A percentile compares a stretch with the other conserved stretches of the same genome.
Evolutionary conservation across 23 tunicate genomes (phyloP).

Genomic region (Aplidium turbinatum): DNA sequence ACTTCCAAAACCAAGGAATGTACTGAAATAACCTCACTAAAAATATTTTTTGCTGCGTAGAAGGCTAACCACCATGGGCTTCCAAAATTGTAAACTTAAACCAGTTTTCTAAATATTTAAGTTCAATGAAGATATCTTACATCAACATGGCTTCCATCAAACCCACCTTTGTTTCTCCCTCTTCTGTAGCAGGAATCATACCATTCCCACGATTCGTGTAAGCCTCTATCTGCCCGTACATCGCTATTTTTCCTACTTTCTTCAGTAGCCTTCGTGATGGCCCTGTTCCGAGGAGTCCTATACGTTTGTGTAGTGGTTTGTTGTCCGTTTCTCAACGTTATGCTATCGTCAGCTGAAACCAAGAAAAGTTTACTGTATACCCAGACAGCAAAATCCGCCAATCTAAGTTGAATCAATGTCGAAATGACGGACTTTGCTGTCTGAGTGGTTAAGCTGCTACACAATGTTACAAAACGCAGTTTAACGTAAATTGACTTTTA

Average conservation of each 20-base stretch:
- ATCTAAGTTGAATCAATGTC: no score
- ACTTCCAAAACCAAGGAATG: no score
- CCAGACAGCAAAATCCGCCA: no score
- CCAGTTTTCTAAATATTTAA: background rate
- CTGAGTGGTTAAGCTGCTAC: no score
- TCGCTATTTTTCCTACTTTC: constrained; percentile 32
- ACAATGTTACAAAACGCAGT: no score
- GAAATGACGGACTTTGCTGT: no score
- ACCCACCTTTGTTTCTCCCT: constrained; percentile 58
- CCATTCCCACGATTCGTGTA: constrained; percentile 94
- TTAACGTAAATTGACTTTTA: no score
- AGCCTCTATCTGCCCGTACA: constrained; percentile 44
- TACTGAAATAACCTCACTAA: no score
- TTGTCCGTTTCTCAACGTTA: constrained; percentile 77
- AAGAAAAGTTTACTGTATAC: background rate
- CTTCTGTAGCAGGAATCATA: constrained; percentile 86
- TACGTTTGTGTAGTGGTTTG: constrained; percentile 45
- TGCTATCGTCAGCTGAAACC: constrained; percentile 72
- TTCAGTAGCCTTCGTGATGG: constrained; percentile 21
- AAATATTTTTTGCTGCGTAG: no score
- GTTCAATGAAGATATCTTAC: no score
- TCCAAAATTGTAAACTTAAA: background rate
- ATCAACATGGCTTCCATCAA: no score
- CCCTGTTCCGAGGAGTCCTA: constrained; percentile 12
- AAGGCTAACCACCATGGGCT: background rate